Evolutionary conservation across 2,888 invertebrate genomes (phyloP).

Genomic region (Cactoblastis cactorum): DNA sequence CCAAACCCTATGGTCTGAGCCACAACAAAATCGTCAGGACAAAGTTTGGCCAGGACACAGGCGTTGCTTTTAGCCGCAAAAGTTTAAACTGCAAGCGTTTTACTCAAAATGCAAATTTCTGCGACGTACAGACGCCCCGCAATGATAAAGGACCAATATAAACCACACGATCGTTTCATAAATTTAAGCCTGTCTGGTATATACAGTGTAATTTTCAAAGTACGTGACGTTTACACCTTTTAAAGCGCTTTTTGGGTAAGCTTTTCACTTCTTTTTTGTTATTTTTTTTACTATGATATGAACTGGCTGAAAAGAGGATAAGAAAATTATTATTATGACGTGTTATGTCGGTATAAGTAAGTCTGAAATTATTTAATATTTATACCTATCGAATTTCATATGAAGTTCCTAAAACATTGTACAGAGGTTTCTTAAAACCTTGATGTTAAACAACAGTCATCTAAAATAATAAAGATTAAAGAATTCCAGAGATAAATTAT

Average conservation of each 20-base stretch:
- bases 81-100: conserved; percentile 71
- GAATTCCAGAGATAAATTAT: no score
- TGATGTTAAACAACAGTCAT: no score
- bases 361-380: no score
- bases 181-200: conserved; percentile 56
- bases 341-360: no score
- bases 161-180: conserved; percentile 68
- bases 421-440: no score
- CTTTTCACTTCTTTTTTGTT: not conserved
- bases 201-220: conserved; percentile 56
- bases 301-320: no score
- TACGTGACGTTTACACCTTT: conserved; percentile 56
- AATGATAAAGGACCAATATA: conserved; percentile 72
- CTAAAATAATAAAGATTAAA: no score
- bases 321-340: no score
- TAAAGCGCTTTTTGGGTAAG: conserved; percentile 35
- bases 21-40: conserved; percentile 39
- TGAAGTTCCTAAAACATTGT: no score
- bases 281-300: no score
- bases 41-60: conserved; percentile 52
- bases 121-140: conserved; percentile 57
- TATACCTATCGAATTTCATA: no score
- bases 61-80: conserved; percentile 37
- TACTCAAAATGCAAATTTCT: conserved; percentile 76
- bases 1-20: conserved; percentile 9